Evolutionary conservation across 1,140 invertebrate genomes (phyloP), one percentile per base, ranked within the genome.

Genomic region (Zaprionus capensis): DNA sequence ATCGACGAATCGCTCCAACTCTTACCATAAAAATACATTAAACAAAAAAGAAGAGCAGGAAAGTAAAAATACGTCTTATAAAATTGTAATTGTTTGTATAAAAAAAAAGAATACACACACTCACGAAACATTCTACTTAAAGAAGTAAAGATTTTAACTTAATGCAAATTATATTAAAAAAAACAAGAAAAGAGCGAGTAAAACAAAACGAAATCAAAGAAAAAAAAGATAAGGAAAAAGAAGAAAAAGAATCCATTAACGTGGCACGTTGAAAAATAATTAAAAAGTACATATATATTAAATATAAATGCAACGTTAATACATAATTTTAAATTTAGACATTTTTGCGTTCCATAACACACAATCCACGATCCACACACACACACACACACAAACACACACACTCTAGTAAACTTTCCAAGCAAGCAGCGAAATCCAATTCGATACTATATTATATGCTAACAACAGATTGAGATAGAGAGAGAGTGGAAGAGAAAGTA

Each of bases 41-140:
- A n/a, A 26, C 24, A 26, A n/a, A 41, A 41, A n/a, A 41, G 9
- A 34, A 34, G 9, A 34, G 31, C 9, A 1, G 31, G 9, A 41
- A 63, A 57, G 56, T 44, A 44, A 46, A 41, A 49, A 36, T 20
- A 65, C 55, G 46, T 63, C 41, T 55, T 59, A 63, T 46, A 11
- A 76, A 79, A 76, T 76, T 71, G 46, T 34, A 76, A 73, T 77
- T 76, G 74, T 76, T 76, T 79, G 68, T 76, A 79, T 26, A 38
- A 80, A 80, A 69, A 68, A 59, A 58, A 63, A 71, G 9, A 28
- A 56, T n/a, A 73, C 59, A 66, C 17, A 63, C 49, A 80, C 66
- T 71, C 71, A 81, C 78, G 67, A 75, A 81, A 81, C 78, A 81
- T 81, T 81, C 78, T 81, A 78, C 62, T 74, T 78, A 78, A 80